phyloP scores from a whole-genome alignment of 64 coral and sea anemone genomes.

The Anthopleura sola region DNA sequence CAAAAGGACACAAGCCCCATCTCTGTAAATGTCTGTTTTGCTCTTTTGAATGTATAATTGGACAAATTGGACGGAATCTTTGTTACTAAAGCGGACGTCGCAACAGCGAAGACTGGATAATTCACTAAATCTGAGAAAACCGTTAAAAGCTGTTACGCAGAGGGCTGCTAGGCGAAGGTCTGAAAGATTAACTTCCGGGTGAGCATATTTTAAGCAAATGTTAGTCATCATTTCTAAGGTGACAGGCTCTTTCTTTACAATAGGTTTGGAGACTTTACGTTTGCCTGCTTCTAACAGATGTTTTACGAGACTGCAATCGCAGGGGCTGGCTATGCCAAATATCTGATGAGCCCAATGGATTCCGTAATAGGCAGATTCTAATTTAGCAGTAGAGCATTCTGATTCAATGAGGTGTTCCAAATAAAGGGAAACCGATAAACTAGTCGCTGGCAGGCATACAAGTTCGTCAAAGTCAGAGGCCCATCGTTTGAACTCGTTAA shows the following conservation, averaged over 20 bases:
- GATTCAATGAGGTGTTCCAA: constrained; percentile 35
- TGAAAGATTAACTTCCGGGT: not conserved
- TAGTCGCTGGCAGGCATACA: constrained; percentile 12
- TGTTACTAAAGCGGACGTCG: constrained; percentile 9
- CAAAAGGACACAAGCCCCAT: too few species aligned
- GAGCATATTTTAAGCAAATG: constrained; percentile 12
- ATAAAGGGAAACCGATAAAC: constrained; percentile 34
- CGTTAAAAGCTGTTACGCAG: constrained; percentile 25
- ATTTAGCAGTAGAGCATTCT: constrained; percentile 24
- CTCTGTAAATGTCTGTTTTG: too few species aligned
- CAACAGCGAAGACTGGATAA: constrained; percentile 14
- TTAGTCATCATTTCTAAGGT: constrained; percentile 17
- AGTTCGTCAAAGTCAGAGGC: constrained; percentile 15
- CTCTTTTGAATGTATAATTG: too few species aligned
- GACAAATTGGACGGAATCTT: too few species aligned
- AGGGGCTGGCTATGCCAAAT: constrained; percentile 35
- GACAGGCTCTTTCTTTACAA: constrained; percentile 38
- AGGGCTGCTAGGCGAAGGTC: constrained; percentile 42
- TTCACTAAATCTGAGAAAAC: constrained; percentile 41
- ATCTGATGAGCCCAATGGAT: constrained; percentile 52
- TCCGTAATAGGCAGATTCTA: constrained; percentile 48
- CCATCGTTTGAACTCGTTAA: constrained; percentile 43
- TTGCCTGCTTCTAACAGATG: constrained; percentile 33
- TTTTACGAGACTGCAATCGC: constrained; percentile 39
- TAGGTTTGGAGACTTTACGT: constrained; percentile 26